Evolutionary conservation across 2,797 vertebrate species (phyloP).

Genomic region (Xenopus petersii): DNA sequence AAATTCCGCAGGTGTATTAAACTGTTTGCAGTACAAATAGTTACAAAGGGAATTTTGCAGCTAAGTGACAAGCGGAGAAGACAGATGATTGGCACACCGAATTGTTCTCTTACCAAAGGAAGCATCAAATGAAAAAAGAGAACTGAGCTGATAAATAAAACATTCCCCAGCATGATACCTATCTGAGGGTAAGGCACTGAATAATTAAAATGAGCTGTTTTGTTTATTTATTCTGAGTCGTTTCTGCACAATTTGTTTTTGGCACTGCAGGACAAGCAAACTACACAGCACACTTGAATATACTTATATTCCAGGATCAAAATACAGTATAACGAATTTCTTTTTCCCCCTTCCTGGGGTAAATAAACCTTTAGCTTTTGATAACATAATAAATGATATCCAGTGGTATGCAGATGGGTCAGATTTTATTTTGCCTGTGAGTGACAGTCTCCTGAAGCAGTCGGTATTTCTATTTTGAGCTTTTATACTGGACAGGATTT

Average conservation of each 20-base stretch:
- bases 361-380: not conserved
- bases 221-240: constrained; percentile 32
- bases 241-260: constrained; percentile 13
- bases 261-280: constrained; percentile 2
- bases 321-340: not conserved
- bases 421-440: not conserved
- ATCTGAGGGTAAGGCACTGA: constrained; percentile 49
- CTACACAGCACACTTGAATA: not conserved
- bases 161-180: constrained; percentile 45
- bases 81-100: constrained; percentile 31
- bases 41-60: constrained; percentile 12
- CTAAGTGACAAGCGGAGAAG: constrained; percentile 27
- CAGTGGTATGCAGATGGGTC: not conserved
- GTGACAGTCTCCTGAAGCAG: not conserved
- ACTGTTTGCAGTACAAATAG: constrained; percentile 4
- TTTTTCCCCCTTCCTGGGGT: too few species aligned
- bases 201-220: constrained; percentile 52
- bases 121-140: constrained; percentile 30
- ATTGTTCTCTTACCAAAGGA: constrained; percentile 41
- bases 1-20: constrained; percentile 15
- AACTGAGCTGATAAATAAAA: constrained; percentile 56
- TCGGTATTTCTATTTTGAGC: not conserved
- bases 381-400: not conserved
- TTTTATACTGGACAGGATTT: too few species aligned
- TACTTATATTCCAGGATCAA: not conserved